Evolutionary conservation across 2,113 vertebrate species (phyloP), one percentile per base, ranked within the genome.

Genomic region (Antennarius striatus): DNA sequence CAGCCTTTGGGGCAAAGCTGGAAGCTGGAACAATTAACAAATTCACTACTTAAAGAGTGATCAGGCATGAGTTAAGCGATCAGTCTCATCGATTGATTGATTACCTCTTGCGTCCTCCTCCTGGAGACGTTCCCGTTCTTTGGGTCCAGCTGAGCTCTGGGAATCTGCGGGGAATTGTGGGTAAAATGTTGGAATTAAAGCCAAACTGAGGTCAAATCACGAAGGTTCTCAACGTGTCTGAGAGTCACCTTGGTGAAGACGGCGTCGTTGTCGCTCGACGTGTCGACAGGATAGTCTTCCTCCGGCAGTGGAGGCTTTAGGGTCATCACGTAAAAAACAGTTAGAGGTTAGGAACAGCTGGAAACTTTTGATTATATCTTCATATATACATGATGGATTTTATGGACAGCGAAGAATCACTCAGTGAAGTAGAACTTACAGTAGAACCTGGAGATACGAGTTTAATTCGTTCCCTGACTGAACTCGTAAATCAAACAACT

Each of bases 261-360:
- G 3, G 46, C 0, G 5, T 71, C 45, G 17, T 5, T 53, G 51
- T 66, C 39, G 0, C 9, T 50, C 11, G 42, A 49, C 0, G 11
- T 4, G 0, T 77, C 75, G 0, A 90, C 74, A 0, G 91, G 93
- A 68, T 94, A 97, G 72, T 96, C 95, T 11, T 96, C 95, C 43
- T 93, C 91, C 0, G 96, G 96, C 49, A 97, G 94, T 0, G 95
- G 95, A 0, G 95, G 96, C 96, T 98, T 82, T 28, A 55, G 22
- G 40, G 0, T 13, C 10, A 52, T 3, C 7, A 77, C 0, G 63
- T 0, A 29, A 58, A 71, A 10, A 64, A 15, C 8, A 51, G 6
- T 40, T 1, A 43, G 10, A 36, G 32, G 4, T 36, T 22, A 22
- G 22, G 22, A 2, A 22, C 22, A 22, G 2, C 22, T 22, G 22